phyloP scores from a whole-genome alignment of 2,888 invertebrate genomes.

The Ashinkailepas kermadecensis region DNA sequence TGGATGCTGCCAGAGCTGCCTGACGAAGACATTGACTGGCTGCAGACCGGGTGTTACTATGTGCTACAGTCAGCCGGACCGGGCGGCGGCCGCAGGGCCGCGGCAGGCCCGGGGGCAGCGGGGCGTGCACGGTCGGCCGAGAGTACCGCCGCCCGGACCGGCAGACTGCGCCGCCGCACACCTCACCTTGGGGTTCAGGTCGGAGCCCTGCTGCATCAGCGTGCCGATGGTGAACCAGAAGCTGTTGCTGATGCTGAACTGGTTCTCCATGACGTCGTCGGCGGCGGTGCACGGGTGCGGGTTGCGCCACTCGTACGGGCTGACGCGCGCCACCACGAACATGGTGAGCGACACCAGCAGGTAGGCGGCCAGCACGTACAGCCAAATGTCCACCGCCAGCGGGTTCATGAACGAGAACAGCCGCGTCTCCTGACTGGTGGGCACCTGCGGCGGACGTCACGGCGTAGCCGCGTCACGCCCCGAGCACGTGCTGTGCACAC shows the following conservation, averaged over 20 bases:
- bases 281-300: slow-evolving; percentile 38
- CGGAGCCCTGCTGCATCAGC: slow-evolving; percentile 50
- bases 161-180: neutral
- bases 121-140: too few species aligned
- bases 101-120: too few species aligned
- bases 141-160: too few species aligned
- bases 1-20: neutral
- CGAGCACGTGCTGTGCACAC: too few species aligned
- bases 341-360: slow-evolving; percentile 67
- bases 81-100: too few species aligned
- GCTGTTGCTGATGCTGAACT: slow-evolving; percentile 49
- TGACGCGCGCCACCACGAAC: slow-evolving; percentile 70
- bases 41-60: too few species aligned
- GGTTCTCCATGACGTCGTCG: slow-evolving; percentile 43
- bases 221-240: slow-evolving; percentile 54
- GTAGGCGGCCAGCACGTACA: slow-evolving; percentile 72
- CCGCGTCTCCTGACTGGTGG: slow-evolving; percentile 42
- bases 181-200: slow-evolving; percentile 43
- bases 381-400: slow-evolving; percentile 75
- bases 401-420: slow-evolving; percentile 83
- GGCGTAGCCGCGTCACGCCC: too few species aligned
- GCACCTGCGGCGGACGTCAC: slow-evolving; percentile 27
- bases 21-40: neutral
- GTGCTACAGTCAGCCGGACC: too few species aligned
- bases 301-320: slow-evolving; percentile 55